Conservation (phyloP, 1,140 invertebrate genomes). For the Maconellicoccus hirsutus region DNA sequence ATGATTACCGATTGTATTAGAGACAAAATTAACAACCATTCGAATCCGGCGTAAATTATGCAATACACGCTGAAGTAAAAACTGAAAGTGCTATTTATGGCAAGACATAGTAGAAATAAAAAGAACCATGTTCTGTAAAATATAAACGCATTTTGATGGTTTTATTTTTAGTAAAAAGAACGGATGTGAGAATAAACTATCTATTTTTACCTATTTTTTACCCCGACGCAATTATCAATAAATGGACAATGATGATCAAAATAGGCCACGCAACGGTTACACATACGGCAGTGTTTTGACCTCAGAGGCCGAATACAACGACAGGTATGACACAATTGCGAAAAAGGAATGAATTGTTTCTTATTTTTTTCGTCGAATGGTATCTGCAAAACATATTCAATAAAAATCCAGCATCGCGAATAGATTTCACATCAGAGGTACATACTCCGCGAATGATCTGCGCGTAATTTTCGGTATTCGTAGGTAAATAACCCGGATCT, state of each 20-base stretch:
- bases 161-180: too few species aligned
- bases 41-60: conserved; percentile 71
- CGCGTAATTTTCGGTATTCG: conserved; percentile 79
- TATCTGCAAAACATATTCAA: conserved; percentile 40
- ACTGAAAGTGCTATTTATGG: conserved; percentile 72
- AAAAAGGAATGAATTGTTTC: conserved; percentile 47
- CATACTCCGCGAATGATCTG: conserved; percentile 65
- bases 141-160: conserved; percentile 25
- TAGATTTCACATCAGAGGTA: background rate
- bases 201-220: conserved; percentile 69
- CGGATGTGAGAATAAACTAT: too few species aligned
- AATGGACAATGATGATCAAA: conserved; percentile 94
- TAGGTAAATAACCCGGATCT: conserved; percentile 78
- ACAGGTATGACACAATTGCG: conserved; percentile 76
- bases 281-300: conserved; percentile 83
- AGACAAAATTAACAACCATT: conserved; percentile 65
- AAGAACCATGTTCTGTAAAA: conserved; percentile 75
- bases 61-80: conserved; percentile 82
- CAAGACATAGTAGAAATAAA: conserved; percentile 71
- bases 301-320: conserved; percentile 70
- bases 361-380: conserved; percentile 82
- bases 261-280: conserved; percentile 80
- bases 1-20: conserved; percentile 70
- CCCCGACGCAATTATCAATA: conserved; percentile 84
- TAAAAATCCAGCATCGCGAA: background rate